Evolutionary conservation across 2,113 vertebrate genomes (phyloP), one percentile per base, ranked within the genome.

Genomic region (Datnioides undecimradiatus): DNA sequence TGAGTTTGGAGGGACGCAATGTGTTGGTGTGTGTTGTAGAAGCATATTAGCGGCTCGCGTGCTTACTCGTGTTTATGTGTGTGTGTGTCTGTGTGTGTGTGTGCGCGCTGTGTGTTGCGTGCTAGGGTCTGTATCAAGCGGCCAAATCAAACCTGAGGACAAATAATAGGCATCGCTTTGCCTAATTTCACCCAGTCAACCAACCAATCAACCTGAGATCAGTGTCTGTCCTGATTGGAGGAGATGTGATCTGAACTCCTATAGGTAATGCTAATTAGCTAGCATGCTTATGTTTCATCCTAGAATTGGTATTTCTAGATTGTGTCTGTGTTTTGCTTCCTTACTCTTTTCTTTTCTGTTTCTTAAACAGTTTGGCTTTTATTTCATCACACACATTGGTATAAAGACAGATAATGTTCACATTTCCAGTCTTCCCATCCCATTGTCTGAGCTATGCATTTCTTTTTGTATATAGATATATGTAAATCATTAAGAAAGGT

Each of bases 101-200:
- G 66, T 49, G 51, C n/a, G n/a, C n/a, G n/a, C n/a, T 74, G 52
- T 45, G 33, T 27, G 19, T 64, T 65, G 40, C 74, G 74, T 60
- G 45, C 73, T 52, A 52, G 73, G 84, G 74, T 70, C 65, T 49
- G 19, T 73, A 86, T 89, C 85, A 88, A 87, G 79, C 73, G 73
- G 84, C 72, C 87, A 87, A 80, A 85, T 89, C 76, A 85, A 89
- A 83, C 82, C 64, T 52, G 83, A 79, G 75, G 79, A 84, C 82
- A 91, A 93, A 92, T 89, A 84, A 81, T 75, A 70, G 73, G 48
- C 78, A 82, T 65, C 6, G 85, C 82, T 90, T 88, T 90, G 91
- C 80, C 87, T 90, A 92, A 93, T 93, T 93, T 93, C 82, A 89
- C 71, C 79, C 85, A 75, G 73, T 78, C 75, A 76, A 73, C 88